These are phyloP conservation scores for Yponomeuta plumbellus DNA, from an alignment of 2,888 invertebrate genomes.

Conservation along the genomic window DNA sequence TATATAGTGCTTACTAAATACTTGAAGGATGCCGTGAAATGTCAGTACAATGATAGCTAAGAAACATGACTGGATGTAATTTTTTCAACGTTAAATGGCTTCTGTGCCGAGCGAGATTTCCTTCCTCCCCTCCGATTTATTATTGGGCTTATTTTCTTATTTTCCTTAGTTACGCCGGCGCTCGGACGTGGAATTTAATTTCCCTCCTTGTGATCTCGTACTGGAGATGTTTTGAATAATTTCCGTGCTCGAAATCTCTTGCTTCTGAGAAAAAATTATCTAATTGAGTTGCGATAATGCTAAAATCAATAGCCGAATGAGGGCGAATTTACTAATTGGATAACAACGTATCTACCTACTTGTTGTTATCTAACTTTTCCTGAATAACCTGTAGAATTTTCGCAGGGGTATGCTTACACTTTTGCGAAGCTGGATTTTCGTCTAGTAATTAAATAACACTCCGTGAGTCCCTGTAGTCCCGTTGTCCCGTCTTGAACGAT, in stretches of 20 bases:
- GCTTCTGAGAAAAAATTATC: conserved; percentile 23
- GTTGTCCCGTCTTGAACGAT: no score
- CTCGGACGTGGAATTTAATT: conserved; percentile 35
- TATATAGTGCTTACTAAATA: no score
- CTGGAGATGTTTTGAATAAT: conserved; percentile 30
- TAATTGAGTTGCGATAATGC: background rate
- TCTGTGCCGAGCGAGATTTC: background rate
- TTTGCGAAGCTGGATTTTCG: no score
- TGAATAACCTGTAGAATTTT: no score
- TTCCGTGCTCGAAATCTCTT: conserved; percentile 24
- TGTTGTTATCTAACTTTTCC: no score
- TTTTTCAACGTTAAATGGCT: background rate
- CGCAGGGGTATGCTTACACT: no score
- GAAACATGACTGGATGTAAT: background rate
- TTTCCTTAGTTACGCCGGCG: conserved; percentile 16
- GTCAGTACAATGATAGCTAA: no score
- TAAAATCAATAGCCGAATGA: background rate
- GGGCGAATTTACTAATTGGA: no score
- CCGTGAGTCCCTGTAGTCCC: no score
- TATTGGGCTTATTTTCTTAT: background rate
- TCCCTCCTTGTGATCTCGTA: conserved; percentile 29
- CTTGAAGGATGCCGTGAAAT: no score
- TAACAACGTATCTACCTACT: no score
- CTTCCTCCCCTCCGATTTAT: background rate
- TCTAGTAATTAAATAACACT: no score